Evolutionary conservation across 2,113 vertebrate genomes (phyloP).

Genomic region (Mormoops blainvillei): DNA sequence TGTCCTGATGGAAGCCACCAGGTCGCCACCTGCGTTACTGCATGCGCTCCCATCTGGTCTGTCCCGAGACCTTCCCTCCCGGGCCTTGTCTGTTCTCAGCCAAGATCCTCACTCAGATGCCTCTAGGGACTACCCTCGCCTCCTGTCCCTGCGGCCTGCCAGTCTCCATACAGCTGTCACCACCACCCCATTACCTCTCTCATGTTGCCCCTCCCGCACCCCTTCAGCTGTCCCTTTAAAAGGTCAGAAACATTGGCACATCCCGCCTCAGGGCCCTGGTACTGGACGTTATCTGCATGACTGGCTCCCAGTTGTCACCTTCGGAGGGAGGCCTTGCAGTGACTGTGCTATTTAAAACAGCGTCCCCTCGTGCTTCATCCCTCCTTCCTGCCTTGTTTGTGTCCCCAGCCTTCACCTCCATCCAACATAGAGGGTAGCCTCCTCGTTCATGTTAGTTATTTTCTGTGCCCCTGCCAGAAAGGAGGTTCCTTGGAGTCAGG

Average conservation of each 20-base stretch:
- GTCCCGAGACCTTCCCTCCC: not conserved
- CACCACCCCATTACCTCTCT: not conserved
- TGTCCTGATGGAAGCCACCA: not conserved
- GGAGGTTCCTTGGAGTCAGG: not conserved
- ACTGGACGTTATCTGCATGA: not conserved
- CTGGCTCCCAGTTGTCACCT: not conserved
- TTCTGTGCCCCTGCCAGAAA: not conserved
- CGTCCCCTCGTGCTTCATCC: accelerated
- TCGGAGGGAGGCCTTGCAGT: not conserved
- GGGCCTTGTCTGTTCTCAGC: not conserved
- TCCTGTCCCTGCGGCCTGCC: not conserved
- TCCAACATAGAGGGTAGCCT: not conserved
- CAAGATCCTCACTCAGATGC: not conserved
- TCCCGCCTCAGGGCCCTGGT: not conserved
- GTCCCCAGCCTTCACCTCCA: not conserved
- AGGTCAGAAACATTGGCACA: not conserved
- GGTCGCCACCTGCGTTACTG: accelerated
- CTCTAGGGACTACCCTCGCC: not conserved
- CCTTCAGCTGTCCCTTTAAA: not conserved
- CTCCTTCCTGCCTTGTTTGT: not conserved
- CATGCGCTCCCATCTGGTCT: not conserved
- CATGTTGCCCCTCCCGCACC: not conserved
- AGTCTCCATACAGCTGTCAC: not conserved
- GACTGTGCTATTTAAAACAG: not conserved
- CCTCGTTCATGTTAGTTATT: not conserved